Base-by-base conservation (phyloP, 2,888 invertebrate genomes). In the Zonitis immaculata region DNA sequence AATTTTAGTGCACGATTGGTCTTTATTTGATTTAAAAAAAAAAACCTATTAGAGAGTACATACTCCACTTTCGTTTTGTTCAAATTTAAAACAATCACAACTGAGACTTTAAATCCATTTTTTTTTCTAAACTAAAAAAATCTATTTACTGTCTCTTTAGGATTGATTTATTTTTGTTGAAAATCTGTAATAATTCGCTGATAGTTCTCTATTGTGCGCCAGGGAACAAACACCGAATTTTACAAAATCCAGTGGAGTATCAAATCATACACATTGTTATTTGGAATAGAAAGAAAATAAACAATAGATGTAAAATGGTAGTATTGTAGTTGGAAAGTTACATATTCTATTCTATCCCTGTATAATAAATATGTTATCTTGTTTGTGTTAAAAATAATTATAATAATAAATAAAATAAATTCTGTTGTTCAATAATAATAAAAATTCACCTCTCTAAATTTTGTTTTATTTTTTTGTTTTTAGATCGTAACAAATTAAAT, bases 281-380 rank as follows among this genome's bases (percentile, higher is more conserved):
- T n/a, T n/a, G n/a, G n/a, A n/a, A 44, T 44, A 25, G 1, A 49
- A 45, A 51, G 6, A 12, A n/a, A 8, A 59, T 52, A 62, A 61
- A 66, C 61, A 57, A 52, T 64, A 60, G 56, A 53, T 64, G 59
- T 63, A 59, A 57, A 35, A 54, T 49, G 39, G 60, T 60, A 59
- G 63, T 64, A 60, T 58, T 60, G 57, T 67, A 67, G 65, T 64
- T 70, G 70, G 72, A 72, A 64, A 72, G 70, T 73, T 71, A 67
- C 65, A 70, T 69, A 69, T 67, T 69, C 68, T 70, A 71, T n/a
- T n/a, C 67, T 70, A 64, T 73, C 71, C 56, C 67, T 74, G 72
- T 74, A 73, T 66, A 68, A 71, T 35, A 35, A 32, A 30, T 73
- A 72, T 71, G 68, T 71, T 73, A 70, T 66, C 69, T 68, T 70